Evolutionary conservation across 2,113 vertebrate genomes (phyloP).

Genomic region (Barnardius zonarius): DNA sequence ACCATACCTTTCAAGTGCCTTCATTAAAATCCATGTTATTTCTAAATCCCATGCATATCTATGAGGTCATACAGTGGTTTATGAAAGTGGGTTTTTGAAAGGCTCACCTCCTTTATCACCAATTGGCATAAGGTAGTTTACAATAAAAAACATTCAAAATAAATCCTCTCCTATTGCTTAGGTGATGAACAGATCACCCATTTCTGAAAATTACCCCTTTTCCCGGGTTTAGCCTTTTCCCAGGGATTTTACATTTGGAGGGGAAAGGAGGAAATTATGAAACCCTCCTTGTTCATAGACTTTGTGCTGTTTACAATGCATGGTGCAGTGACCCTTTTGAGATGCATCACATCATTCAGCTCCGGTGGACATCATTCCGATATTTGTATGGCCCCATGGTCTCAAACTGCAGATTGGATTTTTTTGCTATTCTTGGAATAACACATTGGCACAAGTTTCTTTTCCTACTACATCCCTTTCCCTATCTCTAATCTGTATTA

Average conservation of each 20-base stretch:
- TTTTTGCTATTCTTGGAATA: background rate
- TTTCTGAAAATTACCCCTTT: background rate
- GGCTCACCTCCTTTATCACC: constrained; percentile 45
- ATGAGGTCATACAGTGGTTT: constrained; percentile 50
- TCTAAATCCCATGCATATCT: constrained; percentile 71
- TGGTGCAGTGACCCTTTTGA: background rate
- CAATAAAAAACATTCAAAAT: background rate
- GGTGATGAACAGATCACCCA: background rate
- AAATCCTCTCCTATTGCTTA: background rate
- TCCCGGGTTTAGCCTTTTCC: background rate
- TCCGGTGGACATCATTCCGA: background rate
- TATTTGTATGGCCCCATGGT: background rate
- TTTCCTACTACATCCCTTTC: background rate
- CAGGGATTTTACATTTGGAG: background rate
- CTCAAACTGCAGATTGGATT: background rate
- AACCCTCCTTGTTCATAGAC: background rate
- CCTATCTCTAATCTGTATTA: background rate
- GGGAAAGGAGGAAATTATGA: background rate
- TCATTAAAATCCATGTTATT: constrained; percentile 63
- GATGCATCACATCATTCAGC: background rate
- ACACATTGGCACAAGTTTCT: background rate
- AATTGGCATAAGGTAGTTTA: constrained; percentile 46
- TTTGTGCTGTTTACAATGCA: background rate
- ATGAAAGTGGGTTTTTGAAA: constrained; percentile 54
- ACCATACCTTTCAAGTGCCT: constrained; percentile 64